Percentiles rank a stretch among this genome's conserved stretches.
Evolutionary conservation across 2,797 vertebrate genomes (phyloP).

Genomic region (Bovichtus diacanthus): DNA sequence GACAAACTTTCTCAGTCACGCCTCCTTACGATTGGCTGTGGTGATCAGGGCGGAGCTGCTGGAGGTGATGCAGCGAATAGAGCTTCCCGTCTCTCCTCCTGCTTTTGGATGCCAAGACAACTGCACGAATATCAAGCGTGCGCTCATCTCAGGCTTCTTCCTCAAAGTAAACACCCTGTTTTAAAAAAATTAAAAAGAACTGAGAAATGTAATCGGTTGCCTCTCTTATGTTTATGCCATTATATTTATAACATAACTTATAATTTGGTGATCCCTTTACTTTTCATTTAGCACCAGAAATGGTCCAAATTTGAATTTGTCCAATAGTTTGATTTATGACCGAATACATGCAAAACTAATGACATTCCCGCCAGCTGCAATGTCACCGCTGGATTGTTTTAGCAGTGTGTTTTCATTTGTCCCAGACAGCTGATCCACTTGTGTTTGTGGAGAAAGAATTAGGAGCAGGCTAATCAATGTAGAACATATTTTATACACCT

Average conservation of each 20-base stretch:
- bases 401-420: too few species aligned
- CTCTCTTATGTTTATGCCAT: neutral
- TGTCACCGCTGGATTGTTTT: too few species aligned
- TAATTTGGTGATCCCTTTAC: too few species aligned
- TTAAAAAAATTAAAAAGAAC: neutral
- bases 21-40: slow-evolving; percentile 87
- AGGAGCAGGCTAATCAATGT: too few species aligned
- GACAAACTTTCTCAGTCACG: slow-evolving; percentile 86
- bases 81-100: slow-evolving; percentile 92
- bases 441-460: too few species aligned
- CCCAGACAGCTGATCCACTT: too few species aligned
- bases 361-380: too few species aligned
- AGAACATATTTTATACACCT: too few species aligned
- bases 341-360: too few species aligned
- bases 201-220: neutral
- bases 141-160: slow-evolving; percentile 95
- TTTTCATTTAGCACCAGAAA: too few species aligned
- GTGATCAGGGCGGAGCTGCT: slow-evolving; percentile 90
- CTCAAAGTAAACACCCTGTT: slow-evolving; percentile 85
- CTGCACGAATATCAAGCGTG: slow-evolving; percentile 90
- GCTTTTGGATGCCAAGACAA: slow-evolving; percentile 93
- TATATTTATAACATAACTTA: neutral
- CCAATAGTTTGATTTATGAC: too few species aligned
- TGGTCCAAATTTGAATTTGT: too few species aligned
- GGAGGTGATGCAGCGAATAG: slow-evolving; percentile 94